Percentiles rank a stretch among this genome's conserved stretches.
These are phyloP conservation scores for Diabrotica balteata DNA, from an alignment of 2,888 invertebrate genomes.

Conservation along the genomic window DNA sequence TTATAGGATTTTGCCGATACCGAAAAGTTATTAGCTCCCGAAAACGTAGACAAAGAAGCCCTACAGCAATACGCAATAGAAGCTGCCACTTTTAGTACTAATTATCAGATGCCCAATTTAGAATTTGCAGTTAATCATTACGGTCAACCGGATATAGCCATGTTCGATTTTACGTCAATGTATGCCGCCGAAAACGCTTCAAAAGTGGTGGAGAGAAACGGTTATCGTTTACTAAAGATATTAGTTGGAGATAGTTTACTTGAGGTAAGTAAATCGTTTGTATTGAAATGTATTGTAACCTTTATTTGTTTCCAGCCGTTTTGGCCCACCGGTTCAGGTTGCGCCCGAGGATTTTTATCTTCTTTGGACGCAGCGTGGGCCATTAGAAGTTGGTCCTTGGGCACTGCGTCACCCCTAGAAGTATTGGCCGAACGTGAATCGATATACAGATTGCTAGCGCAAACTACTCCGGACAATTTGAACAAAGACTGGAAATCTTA, in stretches of 20 bases:
- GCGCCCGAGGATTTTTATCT: conserved; percentile 95
- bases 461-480: conserved; percentile 96
- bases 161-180: conserved; percentile 99
- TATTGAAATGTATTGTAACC: too few relatives aligned
- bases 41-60: conserved; percentile 91
- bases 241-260: conserved; percentile 96
- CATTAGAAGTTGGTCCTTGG: conserved; percentile 80
- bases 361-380: conserved; percentile 97
- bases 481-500: conserved; percentile 88
- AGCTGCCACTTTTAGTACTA: conserved; percentile 93
- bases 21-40: conserved; percentile 80
- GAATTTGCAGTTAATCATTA: conserved; percentile 98
- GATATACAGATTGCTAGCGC: conserved; percentile 80
- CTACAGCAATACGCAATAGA: conserved; percentile 91
- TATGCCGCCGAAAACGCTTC: conserved; percentile 96
- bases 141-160: conserved; percentile 95
- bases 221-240: conserved; percentile 83
- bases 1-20: conserved; percentile 89
- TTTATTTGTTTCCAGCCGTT: conserved; percentile 74
- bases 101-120: conserved; percentile 81
- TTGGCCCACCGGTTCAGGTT: conserved; percentile 99
- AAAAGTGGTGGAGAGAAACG: conserved; percentile 75
- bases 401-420: conserved; percentile 75
- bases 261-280: conserved; percentile 67
- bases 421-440: conserved; percentile 95